Conservation (phyloP, 2,113 vertebrate genomes). For the Tiliqua scincoides region DNA sequence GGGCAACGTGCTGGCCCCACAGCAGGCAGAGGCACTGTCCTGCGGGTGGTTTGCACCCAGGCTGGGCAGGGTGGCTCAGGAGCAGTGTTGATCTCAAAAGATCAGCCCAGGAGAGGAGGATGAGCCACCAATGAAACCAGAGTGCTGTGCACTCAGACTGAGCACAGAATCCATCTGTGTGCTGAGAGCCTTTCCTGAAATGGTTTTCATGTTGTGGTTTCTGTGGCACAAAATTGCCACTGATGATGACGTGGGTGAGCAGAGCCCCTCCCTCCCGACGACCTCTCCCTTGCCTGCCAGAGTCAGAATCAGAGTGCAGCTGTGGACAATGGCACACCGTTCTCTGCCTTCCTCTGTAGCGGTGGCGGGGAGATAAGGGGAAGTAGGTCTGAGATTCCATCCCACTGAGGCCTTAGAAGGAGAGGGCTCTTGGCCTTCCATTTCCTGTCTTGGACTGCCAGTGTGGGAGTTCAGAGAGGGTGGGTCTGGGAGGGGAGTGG, state of each 20-base stretch:
- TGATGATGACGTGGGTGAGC: too few relatives aligned
- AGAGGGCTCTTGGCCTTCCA: neutral
- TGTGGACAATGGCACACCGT: neutral
- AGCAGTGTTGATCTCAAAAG: neutral
- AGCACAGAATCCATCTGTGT: too few relatives aligned
- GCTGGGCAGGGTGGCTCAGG: neutral
- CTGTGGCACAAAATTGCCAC: neutral
- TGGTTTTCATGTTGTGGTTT: neutral
- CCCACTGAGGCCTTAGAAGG: neutral
- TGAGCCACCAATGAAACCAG: neutral
- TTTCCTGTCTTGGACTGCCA: neutral
- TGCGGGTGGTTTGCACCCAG: neutral
- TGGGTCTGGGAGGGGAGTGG: too few relatives aligned
- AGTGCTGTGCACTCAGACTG: neutral
- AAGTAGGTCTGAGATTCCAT: neutral
- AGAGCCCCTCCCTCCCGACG: too few relatives aligned
- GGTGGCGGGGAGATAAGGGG: neutral
- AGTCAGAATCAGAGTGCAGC: neutral
- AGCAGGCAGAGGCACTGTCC: neutral
- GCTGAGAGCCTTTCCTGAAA: neutral
- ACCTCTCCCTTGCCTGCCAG: too few relatives aligned
- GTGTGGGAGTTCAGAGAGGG: too few relatives aligned
- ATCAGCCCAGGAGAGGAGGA: neutral
- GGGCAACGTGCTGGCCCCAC: neutral
- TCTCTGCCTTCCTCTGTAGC: neutral